These are phyloP conservation scores for Oligia strigilis DNA, from an alignment of 2,888 invertebrate species.

Conservation along the genomic window DNA sequence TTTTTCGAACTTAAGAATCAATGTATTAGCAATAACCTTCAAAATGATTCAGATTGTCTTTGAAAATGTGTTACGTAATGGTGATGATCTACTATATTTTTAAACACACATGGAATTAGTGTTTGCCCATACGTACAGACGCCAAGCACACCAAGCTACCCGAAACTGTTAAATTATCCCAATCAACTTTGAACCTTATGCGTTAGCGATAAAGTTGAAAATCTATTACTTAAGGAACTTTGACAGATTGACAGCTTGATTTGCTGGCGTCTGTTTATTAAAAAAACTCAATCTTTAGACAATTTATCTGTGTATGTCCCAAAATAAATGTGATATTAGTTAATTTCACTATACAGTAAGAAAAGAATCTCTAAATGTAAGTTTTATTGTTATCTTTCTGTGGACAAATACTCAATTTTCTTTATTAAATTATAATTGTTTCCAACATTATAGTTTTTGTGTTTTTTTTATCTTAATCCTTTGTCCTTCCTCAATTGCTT, in stretches of 20 bases:
- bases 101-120: not conserved
- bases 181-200: no score
- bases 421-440: conserved; percentile 66
- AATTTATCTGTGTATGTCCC: conserved; percentile 67
- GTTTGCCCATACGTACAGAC: not conserved
- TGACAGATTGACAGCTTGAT: no score
- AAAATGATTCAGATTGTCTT: no score
- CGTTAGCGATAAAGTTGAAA: no score
- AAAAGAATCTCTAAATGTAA: conserved; percentile 57
- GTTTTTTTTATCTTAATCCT: conserved; percentile 2
- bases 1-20: no score
- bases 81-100: not conserved
- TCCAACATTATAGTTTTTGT: conserved; percentile 22
- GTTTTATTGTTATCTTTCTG: conserved; percentile 39
- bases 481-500: not conserved
- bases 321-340: conserved; percentile 77
- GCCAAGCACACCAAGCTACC: no score
- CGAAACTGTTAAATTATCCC: no score
- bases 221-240: no score
- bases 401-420: conserved; percentile 70
- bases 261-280: no score
- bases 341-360: conserved; percentile 62
- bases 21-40: no score
- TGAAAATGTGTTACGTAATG: no score
- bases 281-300: not conserved